Evolutionary conservation across 2,797 vertebrate genomes (phyloP).

Genomic region (Malurus leucopterus): DNA sequence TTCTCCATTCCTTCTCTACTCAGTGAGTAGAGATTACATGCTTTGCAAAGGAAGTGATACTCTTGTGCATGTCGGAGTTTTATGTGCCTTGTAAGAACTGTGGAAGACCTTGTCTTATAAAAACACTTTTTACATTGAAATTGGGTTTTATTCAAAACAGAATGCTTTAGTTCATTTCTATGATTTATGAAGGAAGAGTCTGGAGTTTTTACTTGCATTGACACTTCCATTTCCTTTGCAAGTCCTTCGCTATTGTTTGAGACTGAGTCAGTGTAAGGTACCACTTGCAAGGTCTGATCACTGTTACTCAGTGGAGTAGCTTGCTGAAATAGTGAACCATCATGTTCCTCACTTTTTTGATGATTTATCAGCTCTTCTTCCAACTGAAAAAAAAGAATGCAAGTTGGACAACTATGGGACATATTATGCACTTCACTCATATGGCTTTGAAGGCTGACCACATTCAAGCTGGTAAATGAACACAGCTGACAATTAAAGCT

Average conservation of each 20-base stretch:
- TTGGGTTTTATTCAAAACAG: slow-evolving; percentile 73
- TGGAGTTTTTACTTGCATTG: slow-evolving; percentile 50
- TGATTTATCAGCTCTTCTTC: slow-evolving; percentile 68
- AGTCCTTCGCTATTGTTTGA: slow-evolving; percentile 11
- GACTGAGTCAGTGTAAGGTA: neutral
- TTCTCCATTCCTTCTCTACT: slow-evolving; percentile 88
- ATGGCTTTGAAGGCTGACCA: slow-evolving; percentile 57
- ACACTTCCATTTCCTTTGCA: slow-evolving; percentile 25
- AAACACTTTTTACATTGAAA: slow-evolving; percentile 88
- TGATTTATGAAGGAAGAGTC: slow-evolving; percentile 35
- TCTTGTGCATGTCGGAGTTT: slow-evolving; percentile 82
- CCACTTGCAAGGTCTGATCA: slow-evolving; percentile 23
- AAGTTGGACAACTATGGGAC: slow-evolving; percentile 54
- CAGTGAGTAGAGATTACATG: slow-evolving; percentile 86
- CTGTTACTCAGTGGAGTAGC: neutral
- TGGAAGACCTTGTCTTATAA: slow-evolving; percentile 84
- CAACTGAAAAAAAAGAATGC: slow-evolving; percentile 57
- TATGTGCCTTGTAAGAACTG: slow-evolving; percentile 84
- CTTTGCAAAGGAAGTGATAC: slow-evolving; percentile 87
- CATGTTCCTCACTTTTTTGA: slow-evolving; percentile 52
- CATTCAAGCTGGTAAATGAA: slow-evolving; percentile 48
- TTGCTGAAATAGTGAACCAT: slow-evolving; percentile 26
- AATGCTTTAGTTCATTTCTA: slow-evolving; percentile 67
- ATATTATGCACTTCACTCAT: slow-evolving; percentile 67
- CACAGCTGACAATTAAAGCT: slow-evolving; percentile 65